Base-by-base conservation (phyloP, 2,113 vertebrate species). In the Setophaga coronata region DNA sequence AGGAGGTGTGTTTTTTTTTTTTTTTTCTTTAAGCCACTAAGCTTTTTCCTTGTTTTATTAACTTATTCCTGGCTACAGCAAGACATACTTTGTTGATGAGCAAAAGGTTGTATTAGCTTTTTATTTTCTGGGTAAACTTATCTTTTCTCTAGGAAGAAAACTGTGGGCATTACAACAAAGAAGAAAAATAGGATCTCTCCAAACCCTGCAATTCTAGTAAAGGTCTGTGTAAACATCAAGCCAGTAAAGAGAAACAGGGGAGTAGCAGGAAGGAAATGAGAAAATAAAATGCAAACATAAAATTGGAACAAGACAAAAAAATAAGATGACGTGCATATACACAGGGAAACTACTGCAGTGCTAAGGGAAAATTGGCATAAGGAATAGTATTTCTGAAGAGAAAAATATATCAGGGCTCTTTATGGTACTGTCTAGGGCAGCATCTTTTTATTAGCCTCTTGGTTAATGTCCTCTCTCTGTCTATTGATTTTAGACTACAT, bases 71-170 rank as follows among this genome's bases (percentile, higher is more conserved):
- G 94, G 97, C 97, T 98, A 97, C 98, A 98, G 97, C 64, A 98
- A 98, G 98, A 97, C 97, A 97, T 98, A 98, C 97, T 98, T 98
- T 98, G 98, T 98, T 98, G 98, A 98, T 98, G 98, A 98, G 98
- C 97, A 97, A 98, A 98, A 98, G 97, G 98, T 98, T 98, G 97
- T 98, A 97, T 98, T 98, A 97, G 97, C 97, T 98, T 98, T 98
- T 98, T 98, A 98, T 98, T 98, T 98, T 98, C 97, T 97, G 88
- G 96, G 97, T 98, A 98, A 98, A 98, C 98, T 98, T 98, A 97
- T 97, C 97, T 98, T 95, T 98, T 98, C 97, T 96, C 91, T 79
- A 87, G 94, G 92, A 90, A 89, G 90, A 95, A 95, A 96, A 93
- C 93, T 95, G 93, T 69, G 93, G 93, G 79, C 96, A 93, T 98